Conservation (phyloP, 2,113 vertebrate species). For the Pygoscelis adeliae region DNA sequence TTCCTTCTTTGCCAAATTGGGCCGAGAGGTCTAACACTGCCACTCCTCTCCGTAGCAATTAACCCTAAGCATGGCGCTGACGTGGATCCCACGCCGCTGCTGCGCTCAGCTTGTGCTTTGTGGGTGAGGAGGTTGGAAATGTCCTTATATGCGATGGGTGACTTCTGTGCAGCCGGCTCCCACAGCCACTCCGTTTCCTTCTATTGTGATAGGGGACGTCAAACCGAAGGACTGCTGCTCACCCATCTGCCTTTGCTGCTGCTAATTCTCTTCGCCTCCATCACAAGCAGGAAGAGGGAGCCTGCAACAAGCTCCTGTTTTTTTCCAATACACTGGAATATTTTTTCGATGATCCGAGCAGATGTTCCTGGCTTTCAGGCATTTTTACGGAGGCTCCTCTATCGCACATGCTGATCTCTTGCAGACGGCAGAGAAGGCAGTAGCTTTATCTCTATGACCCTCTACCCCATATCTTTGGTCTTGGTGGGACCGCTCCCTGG, state of each 20-base stretch:
- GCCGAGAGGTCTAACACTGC: not conserved
- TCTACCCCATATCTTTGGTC: not conserved
- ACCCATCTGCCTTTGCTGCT: not conserved
- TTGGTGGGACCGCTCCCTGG: not conserved
- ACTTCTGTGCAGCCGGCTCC: not conserved
- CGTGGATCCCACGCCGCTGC: fast-evolving
- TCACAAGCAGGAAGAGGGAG: conserved; percentile 35
- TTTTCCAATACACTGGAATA: conserved; percentile 20
- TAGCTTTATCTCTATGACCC: not conserved
- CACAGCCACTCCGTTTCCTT: not conserved
- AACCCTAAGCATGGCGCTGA: not conserved
- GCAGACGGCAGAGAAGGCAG: not conserved
- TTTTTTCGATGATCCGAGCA: not conserved
- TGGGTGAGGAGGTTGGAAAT: not conserved
- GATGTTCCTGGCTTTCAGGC: not conserved
- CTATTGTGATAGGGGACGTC: conserved; percentile 24
- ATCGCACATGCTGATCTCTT: not conserved
- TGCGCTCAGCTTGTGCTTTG: not conserved
- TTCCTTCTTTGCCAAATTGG: not conserved
- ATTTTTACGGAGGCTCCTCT: not conserved
- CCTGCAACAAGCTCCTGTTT: not conserved
- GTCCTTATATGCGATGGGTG: not conserved
- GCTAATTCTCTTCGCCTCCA: not conserved
- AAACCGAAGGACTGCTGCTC: not conserved
- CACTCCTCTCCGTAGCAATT: not conserved